Conservation (phyloP, 2,113 vertebrate species). For the Potamarius usumacintae region DNA sequence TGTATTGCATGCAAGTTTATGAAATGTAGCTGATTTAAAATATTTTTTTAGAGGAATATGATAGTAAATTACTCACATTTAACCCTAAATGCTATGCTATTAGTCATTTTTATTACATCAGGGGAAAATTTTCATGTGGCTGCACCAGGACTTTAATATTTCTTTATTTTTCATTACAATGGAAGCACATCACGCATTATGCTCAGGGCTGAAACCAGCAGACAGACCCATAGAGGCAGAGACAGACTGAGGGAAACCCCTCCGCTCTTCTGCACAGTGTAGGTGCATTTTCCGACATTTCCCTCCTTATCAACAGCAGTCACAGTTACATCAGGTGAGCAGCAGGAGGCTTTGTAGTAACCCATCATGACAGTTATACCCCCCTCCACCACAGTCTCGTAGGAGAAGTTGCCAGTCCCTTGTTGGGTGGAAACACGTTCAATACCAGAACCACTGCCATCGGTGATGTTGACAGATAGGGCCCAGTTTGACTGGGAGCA, state of each 20-base stretch:
- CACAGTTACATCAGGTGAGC: constrained; percentile 65
- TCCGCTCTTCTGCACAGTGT: constrained; percentile 55
- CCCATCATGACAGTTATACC: constrained; percentile 24
- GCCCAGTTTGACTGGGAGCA: constrained; percentile 61
- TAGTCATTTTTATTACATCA: neutral
- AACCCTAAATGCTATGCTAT: too few species aligned
- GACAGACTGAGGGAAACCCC: constrained; percentile 48
- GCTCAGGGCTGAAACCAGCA: constrained; percentile 52
- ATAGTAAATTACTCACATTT: neutral
- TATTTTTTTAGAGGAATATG: neutral
- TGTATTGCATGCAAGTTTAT: neutral
- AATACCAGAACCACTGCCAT: constrained; percentile 66
- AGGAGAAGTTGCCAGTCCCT: constrained; percentile 58
- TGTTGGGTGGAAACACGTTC: constrained; percentile 48
- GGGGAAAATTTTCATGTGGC: neutral
- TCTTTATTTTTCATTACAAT: neutral
- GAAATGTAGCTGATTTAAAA: neutral
- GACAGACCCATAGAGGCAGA: constrained; percentile 57
- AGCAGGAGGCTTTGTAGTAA: constrained; percentile 67
- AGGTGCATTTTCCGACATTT: constrained; percentile 69
- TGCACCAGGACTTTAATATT: neutral
- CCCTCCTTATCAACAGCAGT: constrained; percentile 65
- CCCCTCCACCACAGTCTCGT: constrained; percentile 13
- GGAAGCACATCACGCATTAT: neutral
- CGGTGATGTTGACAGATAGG: constrained; percentile 64